phyloP scores from a whole-genome alignment of 92 coral and sea anemone species.

The Porites lobata region DNA sequence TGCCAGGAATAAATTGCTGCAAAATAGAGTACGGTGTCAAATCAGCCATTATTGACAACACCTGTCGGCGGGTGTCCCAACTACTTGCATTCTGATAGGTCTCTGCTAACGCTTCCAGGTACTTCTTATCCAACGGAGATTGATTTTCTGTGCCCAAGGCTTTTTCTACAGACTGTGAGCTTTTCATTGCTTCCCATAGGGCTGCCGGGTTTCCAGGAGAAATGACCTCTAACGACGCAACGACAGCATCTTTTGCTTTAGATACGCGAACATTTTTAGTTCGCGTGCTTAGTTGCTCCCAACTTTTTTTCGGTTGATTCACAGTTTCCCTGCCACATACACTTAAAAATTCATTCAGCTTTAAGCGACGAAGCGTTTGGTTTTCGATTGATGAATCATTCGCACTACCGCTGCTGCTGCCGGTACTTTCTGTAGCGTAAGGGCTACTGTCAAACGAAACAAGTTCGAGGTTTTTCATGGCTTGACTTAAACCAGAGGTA shows the following conservation, averaged over 20 bases:
- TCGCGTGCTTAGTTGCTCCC: slow-evolving; percentile 38
- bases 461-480: too few relatives aligned
- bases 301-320: slow-evolving; percentile 31
- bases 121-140: slow-evolving; percentile 9
- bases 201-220: slow-evolving; percentile 31
- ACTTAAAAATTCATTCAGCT: slow-evolving; percentile 22
- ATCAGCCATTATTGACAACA: slow-evolving; percentile 72
- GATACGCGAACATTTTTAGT: slow-evolving; percentile 29
- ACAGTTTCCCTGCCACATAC: slow-evolving; percentile 19
- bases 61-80: slow-evolving; percentile 70
- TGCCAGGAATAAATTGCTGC: slow-evolving; percentile 70
- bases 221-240: slow-evolving; percentile 36
- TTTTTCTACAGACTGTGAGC: slow-evolving; percentile 6
- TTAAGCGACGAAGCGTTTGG: slow-evolving; percentile 5
- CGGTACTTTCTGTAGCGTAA: too few relatives aligned
- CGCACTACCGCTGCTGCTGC: too few relatives aligned
- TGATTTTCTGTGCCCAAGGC: background rate
- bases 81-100: slow-evolving; percentile 55
- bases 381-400: too few relatives aligned
- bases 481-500: too few relatives aligned
- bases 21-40: slow-evolving; percentile 54
- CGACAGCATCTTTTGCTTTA: slow-evolving; percentile 49
- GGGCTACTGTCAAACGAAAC: too few relatives aligned
- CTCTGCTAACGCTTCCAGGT: slow-evolving; percentile 63
- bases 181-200: slow-evolving; percentile 27